These are phyloP conservation scores for Acanthis flammea DNA, from an alignment of 2,797 vertebrate species.

Conservation along the genomic window DNA sequence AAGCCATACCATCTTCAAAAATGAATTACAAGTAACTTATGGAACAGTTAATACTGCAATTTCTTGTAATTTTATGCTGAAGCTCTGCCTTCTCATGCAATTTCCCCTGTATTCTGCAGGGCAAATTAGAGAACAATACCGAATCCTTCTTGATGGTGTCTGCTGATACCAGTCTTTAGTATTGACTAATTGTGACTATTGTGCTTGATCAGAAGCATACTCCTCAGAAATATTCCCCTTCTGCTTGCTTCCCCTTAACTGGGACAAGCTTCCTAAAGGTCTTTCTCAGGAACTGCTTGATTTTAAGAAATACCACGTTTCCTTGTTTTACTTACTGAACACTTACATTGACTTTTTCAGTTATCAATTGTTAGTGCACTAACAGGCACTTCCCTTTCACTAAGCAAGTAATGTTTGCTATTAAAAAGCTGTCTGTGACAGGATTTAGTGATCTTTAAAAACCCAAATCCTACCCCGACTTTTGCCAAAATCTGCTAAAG, in stretches of 20 bases:
- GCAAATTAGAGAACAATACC: background rate
- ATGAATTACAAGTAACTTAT: background rate
- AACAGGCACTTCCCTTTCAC: background rate
- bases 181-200: background rate
- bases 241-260: background rate
- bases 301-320: background rate
- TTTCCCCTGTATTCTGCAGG: background rate
- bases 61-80: background rate
- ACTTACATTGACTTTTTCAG: background rate
- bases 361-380: background rate
- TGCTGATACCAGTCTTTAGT: background rate
- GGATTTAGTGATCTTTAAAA: background rate
- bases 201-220: background rate
- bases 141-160: background rate
- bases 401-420: background rate
- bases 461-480: background rate
- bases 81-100: background rate
- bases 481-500: background rate
- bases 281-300: background rate
- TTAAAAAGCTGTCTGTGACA: background rate
- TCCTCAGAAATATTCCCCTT: background rate
- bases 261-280: background rate
- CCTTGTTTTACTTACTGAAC: background rate
- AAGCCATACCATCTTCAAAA: background rate
- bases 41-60: background rate